Conservation (phyloP, 2,113 vertebrate species). For the Alosa alosa region DNA sequence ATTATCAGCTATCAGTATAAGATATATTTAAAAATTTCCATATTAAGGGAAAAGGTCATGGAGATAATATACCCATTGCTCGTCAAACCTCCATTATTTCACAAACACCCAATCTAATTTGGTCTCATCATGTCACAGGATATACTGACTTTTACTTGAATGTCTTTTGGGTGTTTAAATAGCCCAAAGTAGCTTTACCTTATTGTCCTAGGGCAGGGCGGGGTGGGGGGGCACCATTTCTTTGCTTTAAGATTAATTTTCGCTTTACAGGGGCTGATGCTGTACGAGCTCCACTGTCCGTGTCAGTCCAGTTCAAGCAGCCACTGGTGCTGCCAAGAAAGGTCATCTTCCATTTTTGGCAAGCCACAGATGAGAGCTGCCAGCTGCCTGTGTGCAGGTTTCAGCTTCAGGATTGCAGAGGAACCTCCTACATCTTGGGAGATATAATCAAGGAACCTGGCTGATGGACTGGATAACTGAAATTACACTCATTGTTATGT, state of each 20-base stretch:
- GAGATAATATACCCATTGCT: no score
- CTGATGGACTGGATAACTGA: not conserved
- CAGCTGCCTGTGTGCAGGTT: slow-evolving; percentile 44
- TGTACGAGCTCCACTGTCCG: slow-evolving; percentile 56
- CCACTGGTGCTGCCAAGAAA: slow-evolving; percentile 45
- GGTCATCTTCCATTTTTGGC: slow-evolving; percentile 55
- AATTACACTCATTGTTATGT: not conserved
- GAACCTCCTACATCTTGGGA: slow-evolving; percentile 48
- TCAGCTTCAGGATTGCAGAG: slow-evolving; percentile 45
- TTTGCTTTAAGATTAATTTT: not conserved
- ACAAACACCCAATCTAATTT: no score
- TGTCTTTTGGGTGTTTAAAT: no score
- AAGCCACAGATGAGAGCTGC: slow-evolving; percentile 12
- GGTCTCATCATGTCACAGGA: no score
- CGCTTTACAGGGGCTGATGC: slow-evolving; percentile 53
- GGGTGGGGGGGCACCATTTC: not conserved
- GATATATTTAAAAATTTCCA: no score
- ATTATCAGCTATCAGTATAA: no score
- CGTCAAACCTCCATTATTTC: no score
- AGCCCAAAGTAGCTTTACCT: no score
- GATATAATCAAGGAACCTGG: slow-evolving; percentile 42
- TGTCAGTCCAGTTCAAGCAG: slow-evolving; percentile 55
- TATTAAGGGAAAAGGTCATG: no score
- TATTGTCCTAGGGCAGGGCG: no score
- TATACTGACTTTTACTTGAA: no score